Conservation (phyloP, 30 jellyfish, hydroid and myxozoan genomes). For the Morbakka virulenta region DNA sequence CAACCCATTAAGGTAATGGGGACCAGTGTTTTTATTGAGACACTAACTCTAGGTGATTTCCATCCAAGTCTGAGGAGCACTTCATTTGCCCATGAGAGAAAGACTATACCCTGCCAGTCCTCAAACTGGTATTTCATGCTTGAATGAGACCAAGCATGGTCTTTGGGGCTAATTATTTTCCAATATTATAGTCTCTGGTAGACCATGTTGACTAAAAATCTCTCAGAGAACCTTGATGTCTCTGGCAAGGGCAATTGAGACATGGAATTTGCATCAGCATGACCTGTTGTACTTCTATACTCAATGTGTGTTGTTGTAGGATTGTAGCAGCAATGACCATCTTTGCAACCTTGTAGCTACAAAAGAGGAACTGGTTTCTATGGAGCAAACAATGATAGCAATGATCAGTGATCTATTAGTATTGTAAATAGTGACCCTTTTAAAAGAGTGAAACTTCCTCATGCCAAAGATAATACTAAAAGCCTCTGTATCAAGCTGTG, state of each 20-base stretch:
- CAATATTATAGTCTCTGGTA: no score
- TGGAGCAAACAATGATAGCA: conserved; percentile 7
- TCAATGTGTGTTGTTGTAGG: conserved; percentile 6
- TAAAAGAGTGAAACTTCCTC: conserved; percentile 30
- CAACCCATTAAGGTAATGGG: no score
- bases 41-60: no score
- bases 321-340: conserved; percentile 47
- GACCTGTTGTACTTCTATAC: neutral
- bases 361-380: conserved; percentile 21
- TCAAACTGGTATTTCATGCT: no score
- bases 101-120: no score
- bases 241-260: neutral
- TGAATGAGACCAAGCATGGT: no score
- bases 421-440: conserved; percentile 32
- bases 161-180: no score
- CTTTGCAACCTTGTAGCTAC: conserved; percentile 58
- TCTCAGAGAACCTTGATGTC: no score
- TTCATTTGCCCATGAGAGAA: no score
- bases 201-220: no score
- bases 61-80: no score
- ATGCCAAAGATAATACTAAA: conserved; percentile 43
- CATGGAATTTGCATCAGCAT: neutral
- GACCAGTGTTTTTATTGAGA: no score
- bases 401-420: conserved; percentile 53
- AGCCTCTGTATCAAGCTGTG: conserved; percentile 30